These are phyloP conservation scores for Mesochorus sp. DNA, from an alignment of 2,888 invertebrate species.

Conservation along the genomic window DNA sequence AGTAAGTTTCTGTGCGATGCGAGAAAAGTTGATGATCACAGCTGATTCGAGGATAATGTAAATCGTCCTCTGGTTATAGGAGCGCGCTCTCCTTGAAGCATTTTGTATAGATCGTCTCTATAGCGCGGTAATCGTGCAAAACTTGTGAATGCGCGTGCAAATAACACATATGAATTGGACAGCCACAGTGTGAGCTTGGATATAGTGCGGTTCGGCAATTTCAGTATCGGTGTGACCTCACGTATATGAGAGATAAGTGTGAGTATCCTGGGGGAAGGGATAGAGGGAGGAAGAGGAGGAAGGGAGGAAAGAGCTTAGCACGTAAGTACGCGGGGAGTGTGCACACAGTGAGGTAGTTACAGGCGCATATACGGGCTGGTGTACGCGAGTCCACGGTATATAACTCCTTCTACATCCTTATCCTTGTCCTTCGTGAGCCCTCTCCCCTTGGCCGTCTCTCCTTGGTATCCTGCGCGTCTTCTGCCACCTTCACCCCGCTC, in stretches of 20 bases:
- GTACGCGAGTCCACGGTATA: conserved; percentile 51
- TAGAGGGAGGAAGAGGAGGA: no score
- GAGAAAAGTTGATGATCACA: conserved; percentile 70
- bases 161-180: conserved; percentile 1
- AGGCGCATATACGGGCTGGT: conserved; percentile 35
- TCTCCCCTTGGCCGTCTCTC: conserved; percentile 22
- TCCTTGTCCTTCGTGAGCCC: not conserved
- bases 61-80: conserved; percentile 72
- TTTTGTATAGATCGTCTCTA: conserved; percentile 60
- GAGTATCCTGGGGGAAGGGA: not conserved
- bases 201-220: conserved; percentile 38
- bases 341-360: conserved; percentile 54
- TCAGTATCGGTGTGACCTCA: no score
- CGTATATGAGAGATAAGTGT: conserved; percentile 8
- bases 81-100: conserved; percentile 66
- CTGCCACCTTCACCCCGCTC: conserved; percentile 19
- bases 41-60: conserved; percentile 75
- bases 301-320: conserved; percentile 22
- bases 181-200: not conserved
- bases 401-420: conserved; percentile 44
- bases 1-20: not conserved
- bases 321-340: conserved; percentile 40
- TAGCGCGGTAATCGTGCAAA: conserved; percentile 43
- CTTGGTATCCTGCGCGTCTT: conserved; percentile 2
- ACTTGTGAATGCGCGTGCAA: conserved; percentile 27